phyloP scores from a whole-genome alignment of 2,888 invertebrate genomes.

The Protophormia terraenovae region DNA sequence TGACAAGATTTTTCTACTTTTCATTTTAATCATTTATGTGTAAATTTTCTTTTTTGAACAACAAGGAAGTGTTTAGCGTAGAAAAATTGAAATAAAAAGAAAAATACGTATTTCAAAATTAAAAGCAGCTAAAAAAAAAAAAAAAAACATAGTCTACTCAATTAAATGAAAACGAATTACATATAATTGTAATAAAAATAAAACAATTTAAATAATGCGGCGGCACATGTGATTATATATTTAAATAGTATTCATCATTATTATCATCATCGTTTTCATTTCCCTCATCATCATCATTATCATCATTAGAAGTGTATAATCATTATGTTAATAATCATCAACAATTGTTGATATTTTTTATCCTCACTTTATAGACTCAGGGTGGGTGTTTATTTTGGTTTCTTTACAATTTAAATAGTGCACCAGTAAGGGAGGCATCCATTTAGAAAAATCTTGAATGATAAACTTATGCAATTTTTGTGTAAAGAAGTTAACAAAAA shows the following conservation, averaged over 20 bases:
- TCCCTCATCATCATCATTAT: background rate
- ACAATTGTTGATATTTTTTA: no score
- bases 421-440: no score
- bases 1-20: conserved; percentile 31
- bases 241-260: conserved; percentile 45
- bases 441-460: no score
- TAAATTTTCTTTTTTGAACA: background rate
- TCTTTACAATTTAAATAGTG: no score
- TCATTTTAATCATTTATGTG: conserved; percentile 22
- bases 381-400: no score
- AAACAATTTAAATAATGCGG: conserved; percentile 69
- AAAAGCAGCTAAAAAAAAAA: background rate
- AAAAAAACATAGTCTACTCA: conserved; percentile 51
- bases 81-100: no score
- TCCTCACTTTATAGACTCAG: background rate
- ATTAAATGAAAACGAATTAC: conserved; percentile 63
- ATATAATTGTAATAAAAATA: conserved; percentile 51
- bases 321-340: background rate
- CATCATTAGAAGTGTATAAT: background rate
- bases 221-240: conserved; percentile 71
- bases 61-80: conserved; percentile 57
- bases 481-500: no score
- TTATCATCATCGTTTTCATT: conserved; percentile 14
- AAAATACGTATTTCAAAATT: background rate
- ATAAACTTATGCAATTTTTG: no score